A percentile compares a stretch with the other conserved stretches of the same genome.
Evolutionary conservation across 2,797 vertebrate species (phyloP).

Genomic region (Allobates femoralis): DNA sequence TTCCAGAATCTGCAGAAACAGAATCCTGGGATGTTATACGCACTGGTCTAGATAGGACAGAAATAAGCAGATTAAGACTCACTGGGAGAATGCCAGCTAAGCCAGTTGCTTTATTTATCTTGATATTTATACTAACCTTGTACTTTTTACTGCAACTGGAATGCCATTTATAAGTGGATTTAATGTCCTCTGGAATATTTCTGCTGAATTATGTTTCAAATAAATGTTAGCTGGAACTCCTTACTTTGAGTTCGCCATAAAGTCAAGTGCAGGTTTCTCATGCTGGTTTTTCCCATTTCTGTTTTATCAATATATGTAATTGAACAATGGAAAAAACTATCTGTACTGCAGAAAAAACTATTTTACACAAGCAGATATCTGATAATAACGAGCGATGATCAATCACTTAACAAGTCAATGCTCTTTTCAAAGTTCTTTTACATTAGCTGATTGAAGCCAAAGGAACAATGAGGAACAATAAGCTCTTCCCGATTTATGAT

Average conservation of each 20-base stretch:
- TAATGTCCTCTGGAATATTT: conserved; percentile 7
- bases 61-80: conserved; percentile 38
- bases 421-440: too few relatives aligned
- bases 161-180: conserved; percentile 21
- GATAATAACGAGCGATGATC: too few relatives aligned
- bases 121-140: conserved; percentile 42
- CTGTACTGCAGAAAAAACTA: too few relatives aligned
- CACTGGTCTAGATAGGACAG: conserved; percentile 34
- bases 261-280: conserved; percentile 23
- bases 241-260: conserved; percentile 14
- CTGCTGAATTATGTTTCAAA: conserved; percentile 4
- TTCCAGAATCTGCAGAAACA: conserved; percentile 27
- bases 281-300: neutral
- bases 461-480: too few relatives aligned
- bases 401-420: too few relatives aligned
- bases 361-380: too few relatives aligned
- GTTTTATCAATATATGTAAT: neutral
- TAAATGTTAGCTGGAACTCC: conserved; percentile 14
- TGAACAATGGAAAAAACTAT: too few relatives aligned
- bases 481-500: too few relatives aligned
- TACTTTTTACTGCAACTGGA: conserved; percentile 17
- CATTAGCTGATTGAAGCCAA: too few relatives aligned
- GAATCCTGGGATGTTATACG: conserved; percentile 42
- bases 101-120: conserved; percentile 52
- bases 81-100: conserved; percentile 46